A percentile compares a stretch with the other conserved stretches of the same genome.
Conservation (phyloP, 2,888 invertebrate species). For the Thyatira batis region DNA sequence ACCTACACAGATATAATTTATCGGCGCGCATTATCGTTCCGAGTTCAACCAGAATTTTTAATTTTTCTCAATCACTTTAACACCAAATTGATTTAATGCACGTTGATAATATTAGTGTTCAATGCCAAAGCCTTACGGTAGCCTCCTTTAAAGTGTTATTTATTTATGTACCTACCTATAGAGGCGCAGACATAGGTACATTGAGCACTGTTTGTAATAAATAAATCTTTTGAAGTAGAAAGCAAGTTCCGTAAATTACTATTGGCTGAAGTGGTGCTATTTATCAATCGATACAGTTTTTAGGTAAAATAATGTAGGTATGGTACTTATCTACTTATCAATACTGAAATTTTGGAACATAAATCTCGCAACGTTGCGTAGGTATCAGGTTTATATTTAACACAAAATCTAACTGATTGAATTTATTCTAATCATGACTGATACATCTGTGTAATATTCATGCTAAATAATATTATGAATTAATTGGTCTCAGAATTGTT, state of each 20-base stretch:
- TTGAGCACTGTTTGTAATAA: not conserved
- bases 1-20: too few relatives aligned
- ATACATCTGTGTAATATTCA: not conserved
- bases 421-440: not conserved
- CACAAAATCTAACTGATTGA: not conserved
- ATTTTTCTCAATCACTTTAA: not conserved
- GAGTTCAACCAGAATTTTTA: not conserved
- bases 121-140: conserved; percentile 36
- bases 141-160: not conserved
- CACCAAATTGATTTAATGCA: conserved; percentile 24
- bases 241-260: too few relatives aligned
- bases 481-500: not conserved
- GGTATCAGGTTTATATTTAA: not conserved
- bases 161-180: not conserved
- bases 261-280: too few relatives aligned
- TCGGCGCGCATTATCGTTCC: not conserved
- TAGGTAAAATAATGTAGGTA: too few relatives aligned
- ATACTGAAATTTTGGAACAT: too few relatives aligned
- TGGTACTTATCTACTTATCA: too few relatives aligned
- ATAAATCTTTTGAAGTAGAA: not conserved
- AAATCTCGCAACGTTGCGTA: not conserved
- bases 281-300: too few relatives aligned
- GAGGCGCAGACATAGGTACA: not conserved
- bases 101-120: conserved; percentile 33
- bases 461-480: not conserved